Evolutionary conservation across 2,888 invertebrate genomes (phyloP).

Genomic region (Agriopis marginaria): DNA sequence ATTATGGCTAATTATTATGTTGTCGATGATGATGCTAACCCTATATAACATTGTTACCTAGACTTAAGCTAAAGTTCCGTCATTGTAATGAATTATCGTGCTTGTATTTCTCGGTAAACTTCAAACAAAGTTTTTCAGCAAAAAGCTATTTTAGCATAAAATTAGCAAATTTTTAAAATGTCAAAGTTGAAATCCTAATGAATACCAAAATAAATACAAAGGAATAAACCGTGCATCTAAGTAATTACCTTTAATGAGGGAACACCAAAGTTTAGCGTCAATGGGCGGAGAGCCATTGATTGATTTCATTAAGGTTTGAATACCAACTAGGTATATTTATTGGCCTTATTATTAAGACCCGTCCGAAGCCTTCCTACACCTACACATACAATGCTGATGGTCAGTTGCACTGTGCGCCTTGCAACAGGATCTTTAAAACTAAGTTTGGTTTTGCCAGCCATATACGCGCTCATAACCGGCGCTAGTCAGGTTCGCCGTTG

Average conservation of each 20-base stretch:
- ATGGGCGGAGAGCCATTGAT: slow-evolving; percentile 11
- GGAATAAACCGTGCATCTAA: slow-evolving; percentile 20
- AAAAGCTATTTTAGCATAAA: slow-evolving; percentile 17
- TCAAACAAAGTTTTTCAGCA: background rate
- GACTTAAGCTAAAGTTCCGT: background rate
- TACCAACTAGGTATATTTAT: too few relatives aligned
- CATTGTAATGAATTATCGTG: background rate
- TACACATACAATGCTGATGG: too few relatives aligned
- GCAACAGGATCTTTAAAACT: too few relatives aligned
- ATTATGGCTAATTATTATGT: too few relatives aligned
- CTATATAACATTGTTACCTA: background rate
- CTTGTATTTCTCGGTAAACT: slow-evolving; percentile 2
- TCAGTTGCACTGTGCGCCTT: too few relatives aligned
- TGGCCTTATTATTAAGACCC: too few relatives aligned
- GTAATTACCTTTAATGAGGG: slow-evolving; percentile 34
- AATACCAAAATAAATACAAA: slow-evolving; percentile 25
- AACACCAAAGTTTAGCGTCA: slow-evolving; percentile 31
- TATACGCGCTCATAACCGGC: too few relatives aligned
- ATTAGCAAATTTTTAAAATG: slow-evolving; percentile 28
- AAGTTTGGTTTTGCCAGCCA: too few relatives aligned
- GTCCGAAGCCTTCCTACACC: too few relatives aligned
- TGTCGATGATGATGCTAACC: too few relatives aligned
- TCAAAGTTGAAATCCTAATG: slow-evolving; percentile 30
- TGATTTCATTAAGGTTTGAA: background rate
- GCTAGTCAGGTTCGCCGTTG: too few relatives aligned